Conservation (phyloP, 2,113 vertebrate species). For the Tychaedon coryphoeus region DNA sequence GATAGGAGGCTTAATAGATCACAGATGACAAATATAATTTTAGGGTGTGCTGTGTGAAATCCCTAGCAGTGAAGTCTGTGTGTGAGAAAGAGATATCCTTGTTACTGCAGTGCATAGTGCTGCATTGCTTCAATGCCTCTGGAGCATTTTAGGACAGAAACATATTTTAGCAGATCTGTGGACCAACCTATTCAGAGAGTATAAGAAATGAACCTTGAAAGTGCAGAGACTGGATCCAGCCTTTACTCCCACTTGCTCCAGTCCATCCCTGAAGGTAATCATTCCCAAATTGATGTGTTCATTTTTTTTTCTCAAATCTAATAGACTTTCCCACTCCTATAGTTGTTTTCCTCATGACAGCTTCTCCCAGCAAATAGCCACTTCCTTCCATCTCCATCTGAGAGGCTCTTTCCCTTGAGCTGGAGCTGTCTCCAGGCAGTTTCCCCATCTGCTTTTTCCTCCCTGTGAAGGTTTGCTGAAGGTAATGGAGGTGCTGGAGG, state of each 20-base stretch:
- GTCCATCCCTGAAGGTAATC: neutral
- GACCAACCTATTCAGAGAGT: neutral
- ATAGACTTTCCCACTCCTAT: neutral
- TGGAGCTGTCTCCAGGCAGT: neutral
- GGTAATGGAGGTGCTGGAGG: neutral
- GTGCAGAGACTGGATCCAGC: neutral
- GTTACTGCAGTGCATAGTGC: neutral
- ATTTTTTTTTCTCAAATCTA: neutral
- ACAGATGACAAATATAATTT: constrained; percentile 6
- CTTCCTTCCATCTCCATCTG: neutral
- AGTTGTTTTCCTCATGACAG: neutral
- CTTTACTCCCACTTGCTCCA: neutral
- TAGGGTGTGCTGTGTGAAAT: neutral
- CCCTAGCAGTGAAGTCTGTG: neutral
- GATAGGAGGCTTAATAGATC: neutral
- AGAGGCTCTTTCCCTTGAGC: neutral
- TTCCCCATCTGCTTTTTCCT: neutral
- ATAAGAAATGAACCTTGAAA: neutral
- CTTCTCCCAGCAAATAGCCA: neutral
- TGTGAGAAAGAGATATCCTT: neutral
- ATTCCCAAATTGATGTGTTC: neutral
- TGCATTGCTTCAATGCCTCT: neutral
- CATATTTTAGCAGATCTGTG: neutral
- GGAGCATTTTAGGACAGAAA: neutral
- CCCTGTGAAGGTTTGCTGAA: neutral